Conservation (phyloP, 2,888 invertebrate species). For the Macrophya annulata region DNA sequence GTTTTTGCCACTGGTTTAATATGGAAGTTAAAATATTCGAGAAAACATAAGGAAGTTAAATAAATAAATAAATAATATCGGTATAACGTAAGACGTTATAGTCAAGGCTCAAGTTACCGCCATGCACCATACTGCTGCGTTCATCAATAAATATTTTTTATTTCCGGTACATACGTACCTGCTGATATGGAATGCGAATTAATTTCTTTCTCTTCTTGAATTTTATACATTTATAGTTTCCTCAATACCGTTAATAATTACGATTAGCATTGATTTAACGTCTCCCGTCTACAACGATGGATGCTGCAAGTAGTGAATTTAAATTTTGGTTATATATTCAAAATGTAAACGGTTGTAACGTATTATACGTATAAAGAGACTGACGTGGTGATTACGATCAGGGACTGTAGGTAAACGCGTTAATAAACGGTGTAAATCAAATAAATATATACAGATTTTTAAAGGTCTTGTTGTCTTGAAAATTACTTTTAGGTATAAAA, state of each 20-base stretch:
- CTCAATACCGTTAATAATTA: background rate
- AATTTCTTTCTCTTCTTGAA: background rate
- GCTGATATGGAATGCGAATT: background rate
- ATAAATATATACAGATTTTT: too few species aligned
- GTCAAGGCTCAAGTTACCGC: constrained; percentile 14
- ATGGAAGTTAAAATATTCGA: background rate
- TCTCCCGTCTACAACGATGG: background rate
- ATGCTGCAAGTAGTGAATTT: background rate
- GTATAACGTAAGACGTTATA: background rate
- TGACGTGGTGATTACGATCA: background rate
- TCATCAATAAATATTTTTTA: constrained; percentile 34
- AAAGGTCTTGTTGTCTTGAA: too few species aligned
- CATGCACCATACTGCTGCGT: background rate
- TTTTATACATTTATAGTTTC: background rate
- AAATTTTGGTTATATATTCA: background rate
- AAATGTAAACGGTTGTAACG: background rate
- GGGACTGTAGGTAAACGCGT: background rate
- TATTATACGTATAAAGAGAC: background rate
- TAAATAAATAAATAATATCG: constrained; percentile 5
- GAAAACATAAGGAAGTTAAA: background rate
- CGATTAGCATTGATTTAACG: background rate
- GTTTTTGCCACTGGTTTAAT: background rate
- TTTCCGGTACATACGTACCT: background rate
- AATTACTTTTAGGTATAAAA: too few species aligned
- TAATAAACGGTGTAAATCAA: background rate